Base-by-base conservation (phyloP, 2,888 invertebrate genomes). In the Magallana nippona region DNA sequence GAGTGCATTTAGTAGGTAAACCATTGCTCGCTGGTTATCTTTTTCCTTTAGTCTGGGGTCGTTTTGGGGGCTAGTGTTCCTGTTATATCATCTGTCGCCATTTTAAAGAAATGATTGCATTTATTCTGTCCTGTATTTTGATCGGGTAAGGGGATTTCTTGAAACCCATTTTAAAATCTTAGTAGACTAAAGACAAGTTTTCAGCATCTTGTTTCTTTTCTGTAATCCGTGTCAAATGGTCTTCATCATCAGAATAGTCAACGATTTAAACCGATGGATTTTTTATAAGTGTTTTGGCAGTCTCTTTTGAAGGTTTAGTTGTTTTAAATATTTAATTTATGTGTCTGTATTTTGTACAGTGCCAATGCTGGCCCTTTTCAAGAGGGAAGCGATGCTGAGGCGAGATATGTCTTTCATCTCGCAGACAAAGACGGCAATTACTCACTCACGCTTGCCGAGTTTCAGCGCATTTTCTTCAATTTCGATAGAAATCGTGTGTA, bases 401-500 rank as follows among this genome's bases (percentile, higher is more conserved):
- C 88, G 0, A 79, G 87, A 22, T 27, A 56, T 10, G 19, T 88
- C 11, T 88, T 87, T 82, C 82, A 83, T 15, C 13, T 85, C 5
- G 82, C 87, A 10, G 88, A 88, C 57, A 71, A 57, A 44, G 83
- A 88, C 56, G 80, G 82, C 17, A 82, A 85, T 58, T 71, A 81
- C 17, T 15, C 22, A 10, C 82, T 87, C 10, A 81, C 85, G 10
- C 22, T 60, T 5, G 13, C 56, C 10, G 88, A 88, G 81, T 82
- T 87, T 8, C 86, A 87, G 77, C n/a, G 27, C 2, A 83, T 86
- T 13, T 86, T 88, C 62, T 80, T 83, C n/a, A 79, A 81, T 5
- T 88, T 88, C 62, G 88, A 87, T 57, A 22, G 60, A 63, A 71
- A 87, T 57, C 78, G 86, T 87, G 84, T 22, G 84, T 80, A 22